These are phyloP conservation scores for Bagarius yarrelli DNA, from an alignment of 2,113 vertebrate species.

Conservation along the genomic window DNA sequence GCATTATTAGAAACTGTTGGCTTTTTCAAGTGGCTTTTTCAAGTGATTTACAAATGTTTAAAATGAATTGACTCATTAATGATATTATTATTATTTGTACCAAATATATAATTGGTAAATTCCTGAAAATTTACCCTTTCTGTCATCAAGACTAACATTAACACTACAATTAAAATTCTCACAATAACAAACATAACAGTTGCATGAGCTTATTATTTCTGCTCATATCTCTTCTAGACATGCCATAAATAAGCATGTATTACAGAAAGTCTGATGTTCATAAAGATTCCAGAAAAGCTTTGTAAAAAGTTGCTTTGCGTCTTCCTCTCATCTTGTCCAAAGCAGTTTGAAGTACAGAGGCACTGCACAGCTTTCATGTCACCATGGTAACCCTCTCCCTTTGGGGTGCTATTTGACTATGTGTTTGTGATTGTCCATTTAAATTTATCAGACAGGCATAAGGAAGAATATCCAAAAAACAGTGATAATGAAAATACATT, in stretches of 20 bases:
- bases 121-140: too few species aligned
- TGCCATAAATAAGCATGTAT: slow-evolving; percentile 3
- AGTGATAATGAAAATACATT: slow-evolving; percentile 47
- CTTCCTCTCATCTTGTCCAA: slow-evolving; percentile 45
- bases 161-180: not conserved
- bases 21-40: too few species aligned
- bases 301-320: slow-evolving; percentile 20
- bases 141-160: not conserved
- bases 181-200: not conserved
- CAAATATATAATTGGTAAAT: too few species aligned
- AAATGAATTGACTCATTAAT: too few species aligned
- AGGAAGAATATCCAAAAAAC: slow-evolving; percentile 8
- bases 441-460: slow-evolving; percentile 38
- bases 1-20: not conserved
- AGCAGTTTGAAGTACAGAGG: slow-evolving; percentile 49
- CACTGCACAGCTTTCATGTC: slow-evolving; percentile 50
- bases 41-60: too few species aligned
- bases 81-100: too few species aligned
- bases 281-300: slow-evolving; percentile 38
- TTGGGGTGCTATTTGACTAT: slow-evolving; percentile 43
- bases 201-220: not conserved
- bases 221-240: slow-evolving; percentile 2
- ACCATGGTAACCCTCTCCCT: slow-evolving; percentile 51
- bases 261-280: slow-evolving; percentile 30
- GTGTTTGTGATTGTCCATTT: slow-evolving; percentile 51